Base-by-base conservation (phyloP, 2,797 vertebrate genomes). In the Coracias cyanogaster region DNA sequence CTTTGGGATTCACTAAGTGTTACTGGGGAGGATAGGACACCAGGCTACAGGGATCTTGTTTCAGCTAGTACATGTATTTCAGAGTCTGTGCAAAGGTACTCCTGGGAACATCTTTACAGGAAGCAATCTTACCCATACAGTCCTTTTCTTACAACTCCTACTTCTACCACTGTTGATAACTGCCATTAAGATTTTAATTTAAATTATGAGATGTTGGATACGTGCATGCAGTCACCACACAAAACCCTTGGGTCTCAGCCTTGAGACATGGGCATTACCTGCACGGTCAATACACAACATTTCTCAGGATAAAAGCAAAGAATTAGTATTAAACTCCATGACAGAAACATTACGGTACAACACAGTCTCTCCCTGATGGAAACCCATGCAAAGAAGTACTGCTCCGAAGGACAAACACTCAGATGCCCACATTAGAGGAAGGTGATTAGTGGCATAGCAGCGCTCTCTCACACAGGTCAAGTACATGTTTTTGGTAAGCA, bases 371-470 rank as follows among this genome's bases (percentile, higher is more conserved):
- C 54, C 72, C 45, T 4, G 9, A 7, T 26, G 17, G 24, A 55
- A 77, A 14, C 1, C 15, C 21, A 15, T 6, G n/a, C 4, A 35
- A 43, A 69, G 28, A 33, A 5, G 22, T 10, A n/a, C 26, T 61
- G 82, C 31, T 85, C 82, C 80, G 55, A 85, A 96, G 52, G 66
- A 49, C 49, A 82, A 80, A 76, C 28, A 79, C 89, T 90, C 51
- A 91, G 78, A 65, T 2, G 0, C 26, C 55, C 37, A 26, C 24
- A 24, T 41, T 81, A 81, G 37, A 60, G 46, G 24, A 93, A 86
- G 46, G 51, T 79, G 93, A 92, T 49, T 19, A 88, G 29, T 29
- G 89, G 80, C 83, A 60, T 62, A 84, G 93, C 77, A 95, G 78
- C 72, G 55, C 1, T 65, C 22, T 55, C 58, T 88, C 61, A 85